Percentiles rank a stretch among this genome's conserved stretches.
phyloP scores from a whole-genome alignment of 1,140 invertebrate genomes.

The Thereuonema tuberculata region DNA sequence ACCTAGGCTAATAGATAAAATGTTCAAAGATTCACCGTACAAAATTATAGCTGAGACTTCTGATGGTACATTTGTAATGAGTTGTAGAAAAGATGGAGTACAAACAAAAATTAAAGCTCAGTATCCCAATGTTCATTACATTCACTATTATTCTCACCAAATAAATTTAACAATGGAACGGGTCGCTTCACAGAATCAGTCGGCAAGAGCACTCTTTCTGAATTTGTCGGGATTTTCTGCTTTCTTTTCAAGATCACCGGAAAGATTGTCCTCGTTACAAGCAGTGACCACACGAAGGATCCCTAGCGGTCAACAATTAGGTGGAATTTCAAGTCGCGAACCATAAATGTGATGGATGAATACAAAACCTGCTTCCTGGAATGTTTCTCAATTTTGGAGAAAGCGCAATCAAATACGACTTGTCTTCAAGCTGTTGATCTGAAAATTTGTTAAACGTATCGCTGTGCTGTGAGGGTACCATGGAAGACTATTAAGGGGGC shows the following conservation, averaged over 20 bases:
- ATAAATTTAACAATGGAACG: neutral
- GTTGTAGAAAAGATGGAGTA: neutral
- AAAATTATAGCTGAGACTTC: neutral
- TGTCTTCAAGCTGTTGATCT: neutral
- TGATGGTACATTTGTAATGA: neutral
- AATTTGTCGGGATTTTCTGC: slow-evolving; percentile 4
- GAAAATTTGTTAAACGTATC: too few species aligned
- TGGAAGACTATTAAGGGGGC: too few species aligned
- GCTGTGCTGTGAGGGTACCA: too few species aligned
- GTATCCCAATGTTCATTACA: neutral
- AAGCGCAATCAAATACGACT: neutral
- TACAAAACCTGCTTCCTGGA: neutral
- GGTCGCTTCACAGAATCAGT: slow-evolving; percentile 2
- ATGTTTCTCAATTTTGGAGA: neutral
- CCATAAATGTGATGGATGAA: neutral
- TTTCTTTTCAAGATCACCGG: neutral
- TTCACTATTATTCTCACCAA: neutral
- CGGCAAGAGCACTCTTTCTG: too few species aligned
- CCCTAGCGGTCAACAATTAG: neutral
- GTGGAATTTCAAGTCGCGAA: neutral
- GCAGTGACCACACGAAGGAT: neutral
- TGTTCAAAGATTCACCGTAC: neutral
- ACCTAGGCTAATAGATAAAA: neutral
- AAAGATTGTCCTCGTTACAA: neutral
- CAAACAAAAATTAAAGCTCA: neutral